phyloP scores from a whole-genome alignment of 2,888 invertebrate species.

The Ditula angustiorana region DNA sequence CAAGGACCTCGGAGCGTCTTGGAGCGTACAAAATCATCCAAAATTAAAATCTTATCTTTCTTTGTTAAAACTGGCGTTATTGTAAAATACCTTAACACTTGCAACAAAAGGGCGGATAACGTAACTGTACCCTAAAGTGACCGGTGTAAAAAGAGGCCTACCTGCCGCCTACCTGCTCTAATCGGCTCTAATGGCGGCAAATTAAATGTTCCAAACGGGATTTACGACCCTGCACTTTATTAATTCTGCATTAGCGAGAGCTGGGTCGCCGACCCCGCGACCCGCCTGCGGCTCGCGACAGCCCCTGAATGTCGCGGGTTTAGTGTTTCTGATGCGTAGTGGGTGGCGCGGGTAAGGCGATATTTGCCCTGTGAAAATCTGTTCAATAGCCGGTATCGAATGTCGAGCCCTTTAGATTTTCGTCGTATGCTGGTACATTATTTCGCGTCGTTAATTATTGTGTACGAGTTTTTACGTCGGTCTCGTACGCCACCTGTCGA shows the following conservation, averaged over 20 bases:
- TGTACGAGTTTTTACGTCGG: conserved; percentile 70
- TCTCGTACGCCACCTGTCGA: conserved; percentile 80
- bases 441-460: conserved; percentile 84
- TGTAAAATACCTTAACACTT: conserved; percentile 66
- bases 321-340: conserved; percentile 48
- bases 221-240: conserved; percentile 70
- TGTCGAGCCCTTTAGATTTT: conserved; percentile 82
- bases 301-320: conserved; percentile 29
- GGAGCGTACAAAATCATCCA: conserved; percentile 27
- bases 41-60: conserved; percentile 48
- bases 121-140: conserved; percentile 76
- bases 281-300: conserved; percentile 29
- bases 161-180: conserved; percentile 69
- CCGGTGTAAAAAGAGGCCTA: conserved; percentile 68
- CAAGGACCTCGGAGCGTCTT: conserved; percentile 24
- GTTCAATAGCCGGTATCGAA: conserved; percentile 80
- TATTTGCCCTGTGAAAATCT: conserved; percentile 82
- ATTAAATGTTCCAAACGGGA: conserved; percentile 71
- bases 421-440: conserved; percentile 83
- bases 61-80: conserved; percentile 53
- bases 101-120: conserved; percentile 62
- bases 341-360: conserved; percentile 81
- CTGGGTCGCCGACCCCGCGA: neutral
- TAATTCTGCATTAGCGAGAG: conserved; percentile 65
- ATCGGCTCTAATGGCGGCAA: conserved; percentile 75